A percentile compares a stretch with the other conserved stretches of the same genome.
Evolutionary conservation across 2,113 vertebrate species (phyloP).

Genomic region (Sinocyclocheilus anophthalmus): DNA sequence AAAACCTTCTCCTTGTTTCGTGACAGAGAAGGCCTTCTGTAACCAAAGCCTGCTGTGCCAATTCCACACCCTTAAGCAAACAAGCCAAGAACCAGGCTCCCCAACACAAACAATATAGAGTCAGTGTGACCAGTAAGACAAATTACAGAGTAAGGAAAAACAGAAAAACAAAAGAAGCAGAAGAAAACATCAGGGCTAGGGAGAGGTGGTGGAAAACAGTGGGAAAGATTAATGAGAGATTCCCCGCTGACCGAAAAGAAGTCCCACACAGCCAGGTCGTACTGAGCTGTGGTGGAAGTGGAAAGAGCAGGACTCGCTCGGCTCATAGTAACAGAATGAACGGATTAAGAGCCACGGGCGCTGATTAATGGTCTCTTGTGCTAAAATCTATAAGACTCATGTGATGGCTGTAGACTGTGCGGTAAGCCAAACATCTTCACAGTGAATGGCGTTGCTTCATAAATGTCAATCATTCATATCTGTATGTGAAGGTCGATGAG

Average conservation of each 20-base stretch:
- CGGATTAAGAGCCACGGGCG: neutral
- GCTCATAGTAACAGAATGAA: slow-evolving; percentile 39
- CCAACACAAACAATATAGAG: slow-evolving; percentile 76
- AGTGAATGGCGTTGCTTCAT: neutral
- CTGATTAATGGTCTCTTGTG: slow-evolving; percentile 51
- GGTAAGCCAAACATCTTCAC: slow-evolving; percentile 13
- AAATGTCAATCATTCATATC: slow-evolving; percentile 51
- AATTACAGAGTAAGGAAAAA: slow-evolving; percentile 61
- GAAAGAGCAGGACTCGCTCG: slow-evolving; percentile 12
- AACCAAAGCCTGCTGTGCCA: slow-evolving; percentile 58
- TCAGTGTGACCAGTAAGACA: slow-evolving; percentile 76
- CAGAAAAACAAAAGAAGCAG: slow-evolving; percentile 10
- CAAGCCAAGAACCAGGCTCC: slow-evolving; percentile 66
- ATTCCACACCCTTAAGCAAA: slow-evolving; percentile 69
- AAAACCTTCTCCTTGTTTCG: slow-evolving; percentile 64
- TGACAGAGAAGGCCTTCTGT: slow-evolving; percentile 65
- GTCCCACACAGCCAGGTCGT: slow-evolving; percentile 67
- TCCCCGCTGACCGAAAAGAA: slow-evolving; percentile 67
- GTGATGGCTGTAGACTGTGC: neutral
- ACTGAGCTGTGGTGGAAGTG: slow-evolving; percentile 51
- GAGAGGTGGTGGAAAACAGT: slow-evolving; percentile 58
- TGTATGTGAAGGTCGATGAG: slow-evolving; percentile 24
- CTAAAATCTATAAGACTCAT: slow-evolving; percentile 37
- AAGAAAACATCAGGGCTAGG: slow-evolving; percentile 50
- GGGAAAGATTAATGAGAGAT: slow-evolving; percentile 76